phyloP scores from a whole-genome alignment of 2,888 invertebrate genomes.

The Melanargia galathea region DNA sequence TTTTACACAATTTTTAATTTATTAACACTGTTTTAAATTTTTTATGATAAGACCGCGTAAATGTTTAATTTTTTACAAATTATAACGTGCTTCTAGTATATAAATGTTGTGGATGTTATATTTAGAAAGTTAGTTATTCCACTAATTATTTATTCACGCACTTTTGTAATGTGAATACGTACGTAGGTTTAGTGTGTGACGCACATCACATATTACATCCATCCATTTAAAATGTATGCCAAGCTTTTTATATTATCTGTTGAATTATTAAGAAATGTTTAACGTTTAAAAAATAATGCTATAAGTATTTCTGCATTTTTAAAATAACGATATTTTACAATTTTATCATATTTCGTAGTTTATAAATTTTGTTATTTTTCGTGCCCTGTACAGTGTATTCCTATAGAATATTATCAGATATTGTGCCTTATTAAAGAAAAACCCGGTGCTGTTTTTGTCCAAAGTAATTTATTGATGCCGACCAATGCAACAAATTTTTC shows the following conservation, averaged over 20 bases:
- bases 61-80: neutral
- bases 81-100: constrained; percentile 7
- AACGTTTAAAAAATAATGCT: neutral
- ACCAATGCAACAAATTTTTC: neutral
- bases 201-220: constrained; percentile 2
- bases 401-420: neutral
- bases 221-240: neutral
- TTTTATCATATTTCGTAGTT: neutral
- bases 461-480: neutral
- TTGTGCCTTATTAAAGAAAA: constrained; percentile 12
- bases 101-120: constrained; percentile 9
- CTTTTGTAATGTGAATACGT: constrained; percentile 2
- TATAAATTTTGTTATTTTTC: neutral
- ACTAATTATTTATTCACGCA: neutral
- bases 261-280: constrained; percentile 7
- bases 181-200: neutral
- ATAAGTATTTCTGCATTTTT: constrained; percentile 11
- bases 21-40: no score
- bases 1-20: no score
- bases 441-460: constrained; percentile 10
- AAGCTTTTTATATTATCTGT: neutral
- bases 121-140: constrained; percentile 6
- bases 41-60: neutral
- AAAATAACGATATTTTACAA: neutral
- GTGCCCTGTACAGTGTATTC: neutral